Conservation (phyloP, 1,140 invertebrate genomes). For the Streblospio benedicti region DNA sequence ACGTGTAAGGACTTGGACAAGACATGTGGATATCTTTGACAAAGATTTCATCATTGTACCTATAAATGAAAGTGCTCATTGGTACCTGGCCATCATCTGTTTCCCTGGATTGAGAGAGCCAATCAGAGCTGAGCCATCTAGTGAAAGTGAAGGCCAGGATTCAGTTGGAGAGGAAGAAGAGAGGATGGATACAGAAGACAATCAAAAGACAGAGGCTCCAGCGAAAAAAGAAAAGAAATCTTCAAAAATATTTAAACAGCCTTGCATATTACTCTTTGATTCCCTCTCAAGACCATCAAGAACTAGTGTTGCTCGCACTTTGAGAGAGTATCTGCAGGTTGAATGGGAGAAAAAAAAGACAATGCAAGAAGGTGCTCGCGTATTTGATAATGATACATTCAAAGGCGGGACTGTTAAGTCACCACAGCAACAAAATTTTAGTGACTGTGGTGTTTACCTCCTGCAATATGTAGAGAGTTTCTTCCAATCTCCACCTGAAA, state of each 20-base stretch:
- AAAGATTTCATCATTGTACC: conserved; percentile 96
- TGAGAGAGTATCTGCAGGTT: conserved; percentile 68
- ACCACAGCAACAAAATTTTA: conserved; percentile 92
- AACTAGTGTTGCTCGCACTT: conserved; percentile 70
- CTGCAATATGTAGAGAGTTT: conserved; percentile 94
- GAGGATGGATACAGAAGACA: background rate
- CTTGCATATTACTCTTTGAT: conserved; percentile 91
- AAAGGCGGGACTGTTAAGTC: conserved; percentile 72
- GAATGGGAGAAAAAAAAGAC: conserved; percentile 74
- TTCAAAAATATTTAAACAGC: conserved; percentile 40
- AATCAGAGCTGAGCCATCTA: background rate
- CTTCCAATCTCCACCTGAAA: conserved; percentile 51
- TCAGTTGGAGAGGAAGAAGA: background rate
- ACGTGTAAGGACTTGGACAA: conserved; percentile 90
- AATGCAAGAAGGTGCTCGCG: conserved; percentile 55
- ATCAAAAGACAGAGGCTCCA: background rate
- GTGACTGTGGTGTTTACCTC: conserved; percentile 91
- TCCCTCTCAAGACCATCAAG: conserved; percentile 74
- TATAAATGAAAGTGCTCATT: conserved; percentile 91
- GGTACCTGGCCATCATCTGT: conserved; percentile 95
- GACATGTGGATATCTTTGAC: conserved; percentile 88
- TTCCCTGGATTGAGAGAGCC: conserved; percentile 68
- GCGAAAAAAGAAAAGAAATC: background rate
- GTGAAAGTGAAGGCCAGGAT: background rate
- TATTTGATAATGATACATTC: conserved; percentile 35